phyloP scores from a whole-genome alignment of 2,888 invertebrate genomes.

The Arrhopalites spinosus region DNA sequence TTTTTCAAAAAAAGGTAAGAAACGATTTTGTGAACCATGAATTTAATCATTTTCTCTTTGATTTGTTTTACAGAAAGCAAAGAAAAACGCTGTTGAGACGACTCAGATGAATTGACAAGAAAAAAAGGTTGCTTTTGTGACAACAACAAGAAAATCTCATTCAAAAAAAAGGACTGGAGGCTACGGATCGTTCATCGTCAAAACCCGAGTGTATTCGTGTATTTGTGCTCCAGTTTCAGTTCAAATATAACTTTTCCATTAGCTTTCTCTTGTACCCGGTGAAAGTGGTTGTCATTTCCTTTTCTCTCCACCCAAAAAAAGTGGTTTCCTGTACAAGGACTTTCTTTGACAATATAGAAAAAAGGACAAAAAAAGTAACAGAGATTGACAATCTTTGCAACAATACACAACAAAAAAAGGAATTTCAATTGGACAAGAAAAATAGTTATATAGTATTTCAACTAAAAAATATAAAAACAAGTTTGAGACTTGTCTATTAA shows the following conservation, averaged over 20 bases:
- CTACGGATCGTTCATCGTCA: not conserved
- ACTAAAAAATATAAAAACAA: no score
- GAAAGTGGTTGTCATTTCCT: not conserved
- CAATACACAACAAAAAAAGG: not conserved
- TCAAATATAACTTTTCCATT: not conserved
- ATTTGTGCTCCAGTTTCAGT: no score
- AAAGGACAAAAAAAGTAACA: not conserved
- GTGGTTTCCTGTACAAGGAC: not conserved
- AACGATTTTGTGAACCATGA: no score
- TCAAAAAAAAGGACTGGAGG: not conserved
- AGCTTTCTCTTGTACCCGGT: not conserved
- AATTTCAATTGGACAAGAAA: not conserved
- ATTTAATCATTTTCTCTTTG: not conserved
- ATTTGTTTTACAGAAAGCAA: not conserved
- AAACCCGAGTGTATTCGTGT: not conserved
- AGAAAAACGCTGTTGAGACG: not conserved
- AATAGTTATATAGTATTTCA: no score
- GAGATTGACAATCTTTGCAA: not conserved
- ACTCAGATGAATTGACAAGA: not conserved
- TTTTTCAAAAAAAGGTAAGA: no score
- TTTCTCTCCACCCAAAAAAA: not conserved
- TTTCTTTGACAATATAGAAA: not conserved
- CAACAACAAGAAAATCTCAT: not conserved
- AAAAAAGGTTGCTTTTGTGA: no score
- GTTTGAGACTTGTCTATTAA: no score